Percentiles rank a stretch among this genome's conserved stretches.
These are phyloP conservation scores for Sialis fuliginosa DNA, from an alignment of 2,888 invertebrate species.

Conservation along the genomic window DNA sequence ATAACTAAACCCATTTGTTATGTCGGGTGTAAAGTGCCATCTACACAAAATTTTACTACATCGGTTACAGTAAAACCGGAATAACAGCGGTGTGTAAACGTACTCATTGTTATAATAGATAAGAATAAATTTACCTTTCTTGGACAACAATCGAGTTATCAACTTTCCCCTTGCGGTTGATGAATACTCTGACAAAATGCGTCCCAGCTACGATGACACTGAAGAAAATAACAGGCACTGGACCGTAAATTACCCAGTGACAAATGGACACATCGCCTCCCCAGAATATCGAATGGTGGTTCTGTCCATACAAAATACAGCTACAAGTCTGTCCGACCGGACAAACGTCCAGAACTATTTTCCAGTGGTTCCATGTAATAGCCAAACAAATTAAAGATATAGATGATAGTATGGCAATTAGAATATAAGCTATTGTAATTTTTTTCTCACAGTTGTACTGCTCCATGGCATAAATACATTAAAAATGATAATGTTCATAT, in stretches of 20 bases:
- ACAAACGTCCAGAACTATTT: conserved; percentile 36
- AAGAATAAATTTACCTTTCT: conserved; percentile 32
- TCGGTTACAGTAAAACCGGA: too few species aligned
- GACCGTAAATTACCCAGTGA: conserved; percentile 19
- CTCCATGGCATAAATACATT: neutral
- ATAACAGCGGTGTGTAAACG: too few species aligned
- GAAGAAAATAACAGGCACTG: conserved; percentile 14
- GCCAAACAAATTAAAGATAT: conserved; percentile 22
- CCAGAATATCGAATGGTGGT: conserved; percentile 20
- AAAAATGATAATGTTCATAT: too few species aligned
- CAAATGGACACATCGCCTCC: conserved; percentile 24
- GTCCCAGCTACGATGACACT: neutral
- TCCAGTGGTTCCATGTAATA: conserved; percentile 41
- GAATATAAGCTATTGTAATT: neutral
- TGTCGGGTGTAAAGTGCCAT: too few species aligned
- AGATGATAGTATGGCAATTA: neutral
- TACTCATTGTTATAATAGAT: neutral
- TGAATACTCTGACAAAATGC: conserved; percentile 21
- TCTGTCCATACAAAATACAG: conserved; percentile 23
- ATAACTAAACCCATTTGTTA: too few species aligned
- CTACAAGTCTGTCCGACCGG: conserved; percentile 22
- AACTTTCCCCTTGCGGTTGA: conserved; percentile 35
- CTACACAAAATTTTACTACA: too few species aligned
- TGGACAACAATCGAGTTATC: conserved; percentile 28
- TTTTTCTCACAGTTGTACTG: conserved; percentile 1